Evolutionary conservation across 2,888 invertebrate genomes (phyloP), one percentile per base, ranked within the genome.

Genomic region (Volucella inflata): DNA sequence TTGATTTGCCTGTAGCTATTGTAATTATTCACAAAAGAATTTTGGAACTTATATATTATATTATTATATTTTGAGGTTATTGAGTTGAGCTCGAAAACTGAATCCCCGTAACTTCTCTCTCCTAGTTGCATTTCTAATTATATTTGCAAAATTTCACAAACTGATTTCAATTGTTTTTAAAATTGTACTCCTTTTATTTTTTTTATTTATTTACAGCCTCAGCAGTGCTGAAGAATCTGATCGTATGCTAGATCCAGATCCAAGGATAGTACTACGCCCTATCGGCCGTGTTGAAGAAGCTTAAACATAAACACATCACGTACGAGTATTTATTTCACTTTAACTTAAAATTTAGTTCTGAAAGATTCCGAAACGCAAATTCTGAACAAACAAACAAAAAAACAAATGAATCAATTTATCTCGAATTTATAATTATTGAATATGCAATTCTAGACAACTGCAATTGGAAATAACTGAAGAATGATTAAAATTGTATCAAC

Each of bases 141-240:
- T 38, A 38, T 74, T 65, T 38, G 6, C 30, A 30, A 4, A 30
- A 30, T 30, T 30, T 30, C 30, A 30, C 30, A 30, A 30, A 30
- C 30, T 30, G 30, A 30, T 30, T 6, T 30, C 4, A 30, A 30
- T 30, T 30, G 6, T 30, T 30, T 38, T 42, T 60, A 60, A 17
- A 17, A 16, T 89, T 88, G 74, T 44, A 6, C 11, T 30, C 30
- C 0, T 30, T 30, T 30, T 6, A 6, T 30, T 30, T 6, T 30
- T 6, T 30, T 30, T 30, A 44, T 12, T 44, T n/a, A 44, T 88
- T 93, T 93, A 72, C 92, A 94, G 94, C 90, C 91, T 94, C 89
- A 95, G 94, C 93, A 94, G 94, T 89, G 94, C 94, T 70, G 96
- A 96, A 91, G 96, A 96, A 90, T 95, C 95, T 88, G 95, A 96